Base-by-base conservation (phyloP, 2,113 vertebrate species). In the Paralichthys olivaceus region DNA sequence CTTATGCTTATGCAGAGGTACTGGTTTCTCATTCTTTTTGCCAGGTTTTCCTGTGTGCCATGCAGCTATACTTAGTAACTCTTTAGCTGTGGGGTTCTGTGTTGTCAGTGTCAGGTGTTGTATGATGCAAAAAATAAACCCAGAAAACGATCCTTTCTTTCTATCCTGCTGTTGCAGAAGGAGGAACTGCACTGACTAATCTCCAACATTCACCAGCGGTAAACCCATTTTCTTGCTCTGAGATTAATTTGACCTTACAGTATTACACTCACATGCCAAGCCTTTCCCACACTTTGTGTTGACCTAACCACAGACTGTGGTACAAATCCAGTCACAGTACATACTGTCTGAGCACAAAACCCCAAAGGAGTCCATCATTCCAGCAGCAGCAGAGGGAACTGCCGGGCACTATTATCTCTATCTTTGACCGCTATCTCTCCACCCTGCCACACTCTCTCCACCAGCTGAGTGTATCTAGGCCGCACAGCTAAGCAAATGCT, bases 281-380 rank as follows among this genome's bases (percentile, higher is more conserved):
- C 25, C 51, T 57, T 89, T 88, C 83, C 87, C 84, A 87, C 80
- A 83, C 77, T 79, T 72, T 69, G 22, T 74, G 37, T 78, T 9
- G 53, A 45, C 72, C 67, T 58, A 67, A 69, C 57, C 54, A 23
- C 57, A 25, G 56, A 68, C 72, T 67, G 23, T 76, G 59, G 71
- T 80, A 64, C 69, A 76, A 83, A 85, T 68, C 72, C 53, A 72
- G 62, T 73, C 70, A 80, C 67, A 75, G 55, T 57, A 68, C 58
- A 76, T 62, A 83, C 60, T 43, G 53, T 78, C 63, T 77, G 55
- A 4, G 1, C 17, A 47, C 68, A 80, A 88, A 83, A 65, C 77
- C 85, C 87, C 81, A 58, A 29, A 81, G 80, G 86, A 81, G 56
- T 61, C 64, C 58, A 79, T 87, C 74, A 72, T 90, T 84, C 87